Evolutionary conservation across 2,888 invertebrate genomes (phyloP).

Genomic region (Andrena marginata): DNA sequence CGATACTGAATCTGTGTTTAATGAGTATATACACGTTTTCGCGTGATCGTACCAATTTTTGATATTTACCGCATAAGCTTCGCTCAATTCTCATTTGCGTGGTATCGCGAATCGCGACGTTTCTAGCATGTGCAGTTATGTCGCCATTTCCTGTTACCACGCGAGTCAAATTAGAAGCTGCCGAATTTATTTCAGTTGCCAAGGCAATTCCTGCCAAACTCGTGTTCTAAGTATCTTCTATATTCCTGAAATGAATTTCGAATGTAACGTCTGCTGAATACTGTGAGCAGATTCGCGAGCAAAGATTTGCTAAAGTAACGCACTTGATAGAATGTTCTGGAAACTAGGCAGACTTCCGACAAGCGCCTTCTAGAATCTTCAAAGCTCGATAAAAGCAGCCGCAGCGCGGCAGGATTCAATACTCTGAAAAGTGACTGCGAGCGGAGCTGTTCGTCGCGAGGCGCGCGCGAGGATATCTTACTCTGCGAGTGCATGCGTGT

Average conservation of each 20-base stretch:
- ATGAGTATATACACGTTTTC: background rate
- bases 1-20: background rate
- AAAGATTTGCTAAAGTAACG: background rate
- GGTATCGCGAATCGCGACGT: slow-evolving; percentile 72
- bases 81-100: slow-evolving; percentile 21
- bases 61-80: slow-evolving; percentile 29
- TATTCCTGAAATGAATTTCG: slow-evolving; percentile 26
- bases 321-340: slow-evolving; percentile 74
- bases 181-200: background rate
- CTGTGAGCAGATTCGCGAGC: too few relatives aligned
- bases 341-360: slow-evolving; percentile 66
- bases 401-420: slow-evolving; percentile 64
- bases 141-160: slow-evolving; percentile 60
- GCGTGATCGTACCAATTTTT: slow-evolving; percentile 15
- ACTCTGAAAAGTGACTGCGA: slow-evolving; percentile 62
- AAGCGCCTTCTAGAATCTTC: slow-evolving; percentile 74
- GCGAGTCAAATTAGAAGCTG: slow-evolving; percentile 20
- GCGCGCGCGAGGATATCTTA: background rate
- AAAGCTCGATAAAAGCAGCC: slow-evolving; percentile 73
- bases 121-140: slow-evolving; percentile 66
- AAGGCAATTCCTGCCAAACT: background rate
- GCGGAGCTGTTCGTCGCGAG: slow-evolving; percentile 17
- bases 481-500: background rate
- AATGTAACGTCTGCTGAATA: background rate
- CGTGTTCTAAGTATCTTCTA: background rate